Evolutionary conservation across 2,888 invertebrate genomes (phyloP), one percentile per base, ranked within the genome.

Genomic region (Carpatolechia fugitivella): DNA sequence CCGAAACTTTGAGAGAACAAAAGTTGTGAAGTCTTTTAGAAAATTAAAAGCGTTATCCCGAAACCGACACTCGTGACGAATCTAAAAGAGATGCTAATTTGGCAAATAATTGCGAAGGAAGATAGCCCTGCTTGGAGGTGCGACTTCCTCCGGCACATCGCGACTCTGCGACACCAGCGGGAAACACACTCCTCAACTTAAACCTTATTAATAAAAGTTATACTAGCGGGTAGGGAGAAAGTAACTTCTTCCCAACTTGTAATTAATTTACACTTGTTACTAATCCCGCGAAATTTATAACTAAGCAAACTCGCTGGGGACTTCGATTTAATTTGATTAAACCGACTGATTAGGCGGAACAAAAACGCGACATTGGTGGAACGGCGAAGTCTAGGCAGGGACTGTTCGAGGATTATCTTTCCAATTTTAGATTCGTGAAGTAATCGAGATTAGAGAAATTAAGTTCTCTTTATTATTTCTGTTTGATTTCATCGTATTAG

Each of bases 211-310:
- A 71, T 72, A 71, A 67, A 77, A 76, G 65, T 72, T 69, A 41
- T 41, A 56, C 56, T 49, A 60, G 59, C 64, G 58, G 63, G 65
- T 60, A 61, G 18, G 62, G 63, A 70, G 65, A 62, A 62, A 52
- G 58, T 56, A 65, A 66, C 69, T 69, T 57, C 59, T 59, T 47
- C 61, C 54, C 59, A 73, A 74, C 63, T 72, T 72, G 63, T 75
- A 73, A 76, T 76, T 74, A 72, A 74, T 73, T 72, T 74, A 72
- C 67, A 70, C 68, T 70, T 70, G 69, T 71, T 71, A 67, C 64
- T 63, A 62, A 67, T 59, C 62, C 56, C 64, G 53, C 58, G 54
- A 55, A 65, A 65, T 66, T 69, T 61, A 59, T 61, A 63, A 64
- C 60, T 55, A 60, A 56, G 33, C 44, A 56, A 6, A 24, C 14